Conservation (phyloP, 1,140 invertebrate species). For the Drosophila auraria region DNA sequence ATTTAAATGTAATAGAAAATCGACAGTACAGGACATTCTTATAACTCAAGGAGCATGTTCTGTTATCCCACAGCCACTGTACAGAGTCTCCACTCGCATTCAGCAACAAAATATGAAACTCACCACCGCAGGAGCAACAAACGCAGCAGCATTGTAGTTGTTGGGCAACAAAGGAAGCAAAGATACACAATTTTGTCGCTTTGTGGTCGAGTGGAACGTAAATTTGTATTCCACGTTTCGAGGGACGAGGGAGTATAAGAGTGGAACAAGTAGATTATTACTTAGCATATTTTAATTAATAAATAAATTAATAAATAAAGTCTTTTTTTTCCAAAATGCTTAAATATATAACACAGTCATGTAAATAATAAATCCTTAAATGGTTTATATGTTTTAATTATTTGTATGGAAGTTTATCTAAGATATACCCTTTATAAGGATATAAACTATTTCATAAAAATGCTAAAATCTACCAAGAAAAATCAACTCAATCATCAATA, state of each 20-base stretch:
- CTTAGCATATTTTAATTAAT: neutral
- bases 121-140: conserved; percentile 37
- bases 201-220: conserved; percentile 64
- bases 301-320: too few species aligned
- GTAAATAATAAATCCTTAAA: too few species aligned
- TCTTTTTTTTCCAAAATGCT: too few species aligned
- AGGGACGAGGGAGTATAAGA: conserved; percentile 22
- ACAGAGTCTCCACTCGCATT: conserved; percentile 39
- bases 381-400: too few species aligned
- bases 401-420: too few species aligned
- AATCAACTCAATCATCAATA: neutral
- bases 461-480: too few species aligned
- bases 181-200: conserved; percentile 52
- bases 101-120: conserved; percentile 32
- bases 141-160: neutral
- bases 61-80: neutral
- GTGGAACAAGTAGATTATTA: too few species aligned
- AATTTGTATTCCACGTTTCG: neutral
- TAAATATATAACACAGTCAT: too few species aligned
- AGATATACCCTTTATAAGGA: too few species aligned
- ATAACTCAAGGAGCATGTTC: neutral
- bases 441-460: too few species aligned
- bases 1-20: neutral
- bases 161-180: conserved; percentile 16
- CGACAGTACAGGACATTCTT: neutral